phyloP scores from a whole-genome alignment of 2,888 invertebrate genomes.

The Sympetrum striolatum region DNA sequence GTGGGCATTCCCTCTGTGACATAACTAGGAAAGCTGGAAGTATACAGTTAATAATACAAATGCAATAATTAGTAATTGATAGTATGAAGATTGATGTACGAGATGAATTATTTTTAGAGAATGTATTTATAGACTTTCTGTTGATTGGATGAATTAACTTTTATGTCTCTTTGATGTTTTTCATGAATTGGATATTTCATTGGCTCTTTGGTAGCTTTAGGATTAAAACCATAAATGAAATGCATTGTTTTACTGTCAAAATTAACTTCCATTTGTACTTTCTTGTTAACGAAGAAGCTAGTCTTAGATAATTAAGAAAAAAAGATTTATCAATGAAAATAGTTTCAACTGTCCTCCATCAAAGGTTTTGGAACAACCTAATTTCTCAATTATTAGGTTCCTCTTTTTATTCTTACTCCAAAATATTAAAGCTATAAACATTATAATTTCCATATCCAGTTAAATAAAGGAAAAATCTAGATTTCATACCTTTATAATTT shows the following conservation, averaged over 20 bases:
- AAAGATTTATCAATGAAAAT: not conserved
- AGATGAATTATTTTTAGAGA: constrained; percentile 23
- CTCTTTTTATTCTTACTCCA: too few relatives aligned
- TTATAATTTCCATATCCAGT: too few relatives aligned
- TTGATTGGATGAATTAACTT: not conserved
- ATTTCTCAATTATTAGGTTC: too few relatives aligned
- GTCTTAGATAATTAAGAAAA: not conserved
- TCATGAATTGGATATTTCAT: not conserved
- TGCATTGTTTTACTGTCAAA: not conserved
- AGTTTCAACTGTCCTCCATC: not conserved
- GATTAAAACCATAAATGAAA: not conserved
- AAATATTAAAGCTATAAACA: too few relatives aligned
- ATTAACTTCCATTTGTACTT: not conserved
- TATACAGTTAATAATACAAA: not conserved
- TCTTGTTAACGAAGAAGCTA: not conserved
- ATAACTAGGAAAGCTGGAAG: not conserved
- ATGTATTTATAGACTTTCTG: not conserved
- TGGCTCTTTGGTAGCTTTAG: not conserved
- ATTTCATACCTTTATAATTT: too few relatives aligned
- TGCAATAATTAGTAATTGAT: constrained; percentile 1
- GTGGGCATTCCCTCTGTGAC: not conserved
- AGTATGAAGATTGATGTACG: not conserved
- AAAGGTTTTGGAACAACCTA: too few relatives aligned
- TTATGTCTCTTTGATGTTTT: not conserved
- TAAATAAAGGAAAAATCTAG: too few relatives aligned